These are phyloP conservation scores for Corapipo altera DNA, from an alignment of 2,113 vertebrate genomes.

Conservation along the genomic window DNA sequence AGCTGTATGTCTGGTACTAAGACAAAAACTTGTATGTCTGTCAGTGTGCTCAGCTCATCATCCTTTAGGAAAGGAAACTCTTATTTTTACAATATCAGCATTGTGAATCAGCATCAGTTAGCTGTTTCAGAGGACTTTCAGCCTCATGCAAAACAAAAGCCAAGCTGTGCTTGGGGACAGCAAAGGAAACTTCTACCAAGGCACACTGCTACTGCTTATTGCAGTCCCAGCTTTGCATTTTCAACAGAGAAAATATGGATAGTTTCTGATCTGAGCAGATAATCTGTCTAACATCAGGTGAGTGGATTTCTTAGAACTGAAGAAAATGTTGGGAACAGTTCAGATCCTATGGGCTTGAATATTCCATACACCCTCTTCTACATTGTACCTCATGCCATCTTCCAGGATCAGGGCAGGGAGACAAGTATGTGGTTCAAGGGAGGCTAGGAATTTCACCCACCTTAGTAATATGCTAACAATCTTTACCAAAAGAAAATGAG, in stretches of 20 bases:
- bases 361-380: neutral
- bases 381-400: neutral
- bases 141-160: neutral
- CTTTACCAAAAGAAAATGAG: neutral
- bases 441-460: neutral
- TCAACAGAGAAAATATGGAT: neutral
- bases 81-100: neutral
- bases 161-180: neutral
- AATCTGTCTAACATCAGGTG: neutral
- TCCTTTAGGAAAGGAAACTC: neutral
- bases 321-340: neutral
- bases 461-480: neutral
- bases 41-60: neutral
- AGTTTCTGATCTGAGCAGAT: neutral
- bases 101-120: neutral
- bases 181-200: neutral
- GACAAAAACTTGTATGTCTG: neutral
- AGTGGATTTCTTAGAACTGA: neutral
- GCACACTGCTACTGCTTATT: neutral
- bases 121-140: neutral
- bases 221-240: neutral
- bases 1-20: neutral
- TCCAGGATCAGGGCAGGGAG: neutral
- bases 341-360: neutral
- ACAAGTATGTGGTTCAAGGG: neutral